Evolutionary conservation across 1,140 invertebrate species (phyloP).

Genomic region (Trichoplusia ni): DNA sequence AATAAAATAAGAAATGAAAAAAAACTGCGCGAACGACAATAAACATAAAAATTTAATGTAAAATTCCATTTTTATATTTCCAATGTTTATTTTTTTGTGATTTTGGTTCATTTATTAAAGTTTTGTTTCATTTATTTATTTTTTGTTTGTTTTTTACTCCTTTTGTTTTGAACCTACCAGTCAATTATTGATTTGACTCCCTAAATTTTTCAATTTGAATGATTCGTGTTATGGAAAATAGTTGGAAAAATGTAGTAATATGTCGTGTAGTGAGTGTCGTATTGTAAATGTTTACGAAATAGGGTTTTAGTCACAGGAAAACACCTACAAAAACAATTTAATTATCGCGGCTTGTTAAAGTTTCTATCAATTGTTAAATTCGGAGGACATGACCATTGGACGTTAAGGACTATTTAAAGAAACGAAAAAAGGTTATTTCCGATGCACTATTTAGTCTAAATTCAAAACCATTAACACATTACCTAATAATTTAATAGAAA

Average conservation of each 20-base stretch:
- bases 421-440: no score
- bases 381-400: no score
- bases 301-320: conserved; percentile 4
- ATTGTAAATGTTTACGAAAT: not conserved
- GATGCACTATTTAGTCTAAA: no score
- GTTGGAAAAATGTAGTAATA: conserved; percentile 14
- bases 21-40: conserved; percentile 66
- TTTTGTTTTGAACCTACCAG: conserved; percentile 63
- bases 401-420: no score
- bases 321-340: no score
- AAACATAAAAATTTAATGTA: conserved; percentile 34
- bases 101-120: conserved; percentile 53
- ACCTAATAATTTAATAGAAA: no score
- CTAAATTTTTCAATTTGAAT: conserved; percentile 77
- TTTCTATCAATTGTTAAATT: no score
- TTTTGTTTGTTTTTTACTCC: conserved; percentile 53
- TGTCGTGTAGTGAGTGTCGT: conserved; percentile 18
- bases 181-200: conserved; percentile 77
- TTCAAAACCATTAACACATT: no score
- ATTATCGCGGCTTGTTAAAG: no score
- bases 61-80: conserved; percentile 40
- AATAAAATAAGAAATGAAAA: conserved; percentile 38
- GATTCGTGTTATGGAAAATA: conserved; percentile 27
- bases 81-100: no score
- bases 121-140: conserved; percentile 43